phyloP scores from a whole-genome alignment of 2,113 vertebrate genomes.

The Vulpes vulpes region DNA sequence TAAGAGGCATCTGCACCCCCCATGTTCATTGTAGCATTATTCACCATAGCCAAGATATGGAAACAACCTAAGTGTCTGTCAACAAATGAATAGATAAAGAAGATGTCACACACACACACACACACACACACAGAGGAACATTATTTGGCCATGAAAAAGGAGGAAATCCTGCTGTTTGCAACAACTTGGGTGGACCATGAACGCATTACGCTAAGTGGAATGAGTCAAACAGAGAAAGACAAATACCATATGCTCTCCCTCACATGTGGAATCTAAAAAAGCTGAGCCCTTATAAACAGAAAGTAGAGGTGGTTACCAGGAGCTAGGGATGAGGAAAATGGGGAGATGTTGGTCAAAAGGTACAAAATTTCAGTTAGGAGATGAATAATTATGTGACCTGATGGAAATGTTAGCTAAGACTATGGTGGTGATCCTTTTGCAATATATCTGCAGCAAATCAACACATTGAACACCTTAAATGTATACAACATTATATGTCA shows the following conservation, averaged over 20 bases:
- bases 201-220: neutral
- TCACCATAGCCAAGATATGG: neutral
- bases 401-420: neutral
- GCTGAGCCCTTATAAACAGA: neutral
- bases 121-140: neutral
- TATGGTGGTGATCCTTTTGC: neutral
- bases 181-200: neutral
- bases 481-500: neutral
- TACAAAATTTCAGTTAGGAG: neutral
- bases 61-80: neutral
- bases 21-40: neutral
- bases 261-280: neutral
- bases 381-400: neutral
- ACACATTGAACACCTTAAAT: neutral
- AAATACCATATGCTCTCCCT: neutral
- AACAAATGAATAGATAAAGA: neutral
- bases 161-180: neutral
- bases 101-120: neutral
- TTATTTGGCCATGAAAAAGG: neutral
- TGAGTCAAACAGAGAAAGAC: neutral
- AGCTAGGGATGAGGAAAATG: neutral
- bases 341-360: neutral
- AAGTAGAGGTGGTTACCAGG: neutral
- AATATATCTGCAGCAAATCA: neutral
- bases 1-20: neutral